Evolutionary conservation across 2,113 vertebrate species (phyloP).

Genomic region (Pandion haliaetus): DNA sequence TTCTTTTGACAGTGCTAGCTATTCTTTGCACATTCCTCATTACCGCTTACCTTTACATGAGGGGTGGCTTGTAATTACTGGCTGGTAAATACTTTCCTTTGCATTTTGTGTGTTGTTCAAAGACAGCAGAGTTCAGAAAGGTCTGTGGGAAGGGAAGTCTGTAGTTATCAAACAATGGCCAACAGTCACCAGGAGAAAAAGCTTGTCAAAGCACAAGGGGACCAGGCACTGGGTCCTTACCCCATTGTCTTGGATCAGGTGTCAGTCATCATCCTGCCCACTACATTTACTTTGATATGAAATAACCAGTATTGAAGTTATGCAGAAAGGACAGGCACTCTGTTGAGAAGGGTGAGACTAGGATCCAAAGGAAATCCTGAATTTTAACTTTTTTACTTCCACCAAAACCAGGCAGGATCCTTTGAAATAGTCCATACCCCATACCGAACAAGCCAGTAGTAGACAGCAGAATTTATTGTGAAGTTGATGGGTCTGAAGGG

Average conservation of each 20-base stretch:
- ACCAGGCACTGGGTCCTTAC: background rate
- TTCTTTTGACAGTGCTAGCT: slow-evolving; percentile 49
- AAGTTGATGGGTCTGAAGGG: background rate
- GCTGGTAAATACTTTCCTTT: slow-evolving; percentile 74
- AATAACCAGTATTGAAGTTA: background rate
- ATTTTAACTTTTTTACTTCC: background rate
- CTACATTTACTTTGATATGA: slow-evolving; percentile 15
- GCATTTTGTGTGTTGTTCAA: slow-evolving; percentile 47
- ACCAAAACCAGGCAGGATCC: background rate
- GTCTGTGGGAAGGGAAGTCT: slow-evolving; percentile 73
- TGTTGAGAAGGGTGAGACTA: background rate
- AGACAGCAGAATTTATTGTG: background rate
- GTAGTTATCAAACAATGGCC: slow-evolving; percentile 64
- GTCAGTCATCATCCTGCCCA: slow-evolving; percentile 59
- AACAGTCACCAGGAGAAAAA: slow-evolving; percentile 63
- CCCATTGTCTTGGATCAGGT: slow-evolving; percentile 42
- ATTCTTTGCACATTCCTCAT: slow-evolving; percentile 68
- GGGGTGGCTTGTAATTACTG: slow-evolving; percentile 72
- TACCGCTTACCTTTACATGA: slow-evolving; percentile 74
- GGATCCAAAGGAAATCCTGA: background rate
- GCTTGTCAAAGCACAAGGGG: slow-evolving; percentile 59
- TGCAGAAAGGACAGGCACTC: background rate
- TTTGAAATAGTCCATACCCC: background rate
- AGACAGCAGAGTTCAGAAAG: slow-evolving; percentile 77
- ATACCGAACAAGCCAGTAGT: background rate